These are phyloP conservation scores for Drosophila hawaiiensis DNA, from an alignment of 2,888 invertebrate genomes.

Conservation along the genomic window DNA sequence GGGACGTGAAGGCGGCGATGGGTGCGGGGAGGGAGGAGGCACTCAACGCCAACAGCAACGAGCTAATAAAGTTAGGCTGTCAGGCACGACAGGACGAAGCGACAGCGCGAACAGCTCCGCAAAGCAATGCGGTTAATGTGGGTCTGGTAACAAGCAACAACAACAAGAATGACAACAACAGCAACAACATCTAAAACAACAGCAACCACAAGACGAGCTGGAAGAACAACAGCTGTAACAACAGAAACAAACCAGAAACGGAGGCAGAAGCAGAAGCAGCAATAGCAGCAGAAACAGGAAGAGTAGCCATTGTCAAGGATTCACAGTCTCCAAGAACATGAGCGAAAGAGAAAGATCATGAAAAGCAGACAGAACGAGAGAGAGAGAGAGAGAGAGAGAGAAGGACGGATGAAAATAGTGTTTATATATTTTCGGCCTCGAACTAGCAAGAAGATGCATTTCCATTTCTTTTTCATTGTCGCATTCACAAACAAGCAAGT, in stretches of 20 bases:
- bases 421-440: neutral
- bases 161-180: constrained; percentile 4
- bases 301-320: constrained; percentile 43
- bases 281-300: neutral
- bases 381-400: neutral
- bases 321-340: constrained; percentile 21
- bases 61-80: constrained; percentile 77
- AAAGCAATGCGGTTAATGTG: constrained; percentile 71
- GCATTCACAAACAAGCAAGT: neutral
- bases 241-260: neutral
- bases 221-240: constrained; percentile 18
- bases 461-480: neutral
- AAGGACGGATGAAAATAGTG: neutral
- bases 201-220: constrained; percentile 5
- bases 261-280: neutral
- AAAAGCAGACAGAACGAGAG: neutral
- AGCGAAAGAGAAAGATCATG: constrained; percentile 6
- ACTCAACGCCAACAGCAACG: constrained; percentile 63
- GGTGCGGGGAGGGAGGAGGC: constrained; percentile 12
- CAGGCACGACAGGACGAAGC: constrained; percentile 52
- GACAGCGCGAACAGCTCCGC: constrained; percentile 42
- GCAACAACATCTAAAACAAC: constrained; percentile 3
- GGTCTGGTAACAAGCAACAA: constrained; percentile 12
- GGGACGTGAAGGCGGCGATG: neutral
- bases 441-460: too few species aligned